Base-by-base conservation (phyloP, 2,113 vertebrate genomes). In the Dipodomys ordii region DNA sequence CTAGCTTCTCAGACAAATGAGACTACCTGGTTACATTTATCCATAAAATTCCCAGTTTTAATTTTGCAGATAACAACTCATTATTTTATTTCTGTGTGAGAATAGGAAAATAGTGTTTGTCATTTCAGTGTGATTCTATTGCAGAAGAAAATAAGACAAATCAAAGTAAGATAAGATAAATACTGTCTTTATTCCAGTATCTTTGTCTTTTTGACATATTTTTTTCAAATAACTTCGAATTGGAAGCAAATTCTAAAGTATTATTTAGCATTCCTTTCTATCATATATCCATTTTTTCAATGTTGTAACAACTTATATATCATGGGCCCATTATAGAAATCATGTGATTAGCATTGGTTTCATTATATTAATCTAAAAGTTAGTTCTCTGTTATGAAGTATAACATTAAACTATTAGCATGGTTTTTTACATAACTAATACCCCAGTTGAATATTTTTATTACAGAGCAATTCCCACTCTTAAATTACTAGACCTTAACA, bases 31-130 rank as follows among this genome's bases (percentile, higher is more conserved):
- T 92, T 78, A 83, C 15, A 11, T 72, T 65, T 88, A 81, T 72
- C 23, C 25, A 27, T 71, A 28, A 82, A 92, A 57, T 78, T 72
- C 22, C 84, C 86, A 86, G 12, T 18, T 74, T 93, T 76, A 69
- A 20, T 8, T 73, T 87, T 79, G 20, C 39, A 62, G 67, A 28
- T 94, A 8, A 1, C 6, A 62, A 6, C 28, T 32, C 32, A 79
- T 81, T 64, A 81, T 92, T 85, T 93, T 80, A 62, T 73, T 86
- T 92, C 87, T 69, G 12, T 83, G 5, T 81, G n/a, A 83, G n/a
- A 89, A 83, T 87, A 25, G 28, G 73, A 87, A 28, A 46, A 28
- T 2, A 60, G 0, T 60, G 79, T 83, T 22, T 87, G 62, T 35
- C 28, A 73, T 69, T 76, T 94, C 6, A 46, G 19, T 81, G 11